Base-by-base conservation (phyloP, 2,113 vertebrate species). In the Thalassoma bifasciatum region DNA sequence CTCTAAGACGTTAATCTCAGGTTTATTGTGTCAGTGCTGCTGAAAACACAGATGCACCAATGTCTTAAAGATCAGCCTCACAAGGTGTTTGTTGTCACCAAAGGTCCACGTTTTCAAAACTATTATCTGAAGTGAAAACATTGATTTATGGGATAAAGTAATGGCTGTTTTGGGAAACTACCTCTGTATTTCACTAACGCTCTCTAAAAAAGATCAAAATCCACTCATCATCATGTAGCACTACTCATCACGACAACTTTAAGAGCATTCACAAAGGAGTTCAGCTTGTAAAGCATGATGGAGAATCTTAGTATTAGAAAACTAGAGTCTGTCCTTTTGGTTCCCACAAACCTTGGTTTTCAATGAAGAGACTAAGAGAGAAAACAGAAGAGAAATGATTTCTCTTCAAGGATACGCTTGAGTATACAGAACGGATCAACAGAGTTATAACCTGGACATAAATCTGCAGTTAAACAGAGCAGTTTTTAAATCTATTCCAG, bases 101-200 rank as follows among this genome's bases (percentile, higher is more conserved):
- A 3, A 46, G 44, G 19, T 46, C 44, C 44, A 34, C 19, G 51
- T 47, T 69, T 60, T 64, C 10, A 58, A 72, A 53, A 21, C 13
- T 38, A 52, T 69, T 13, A 53, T 53, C 26, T 21, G 10, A 51
- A n/a, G 64, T 63, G 23, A 77, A 65, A 59, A 78, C 47, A 52
- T 5, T 61, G 38, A 73, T 73, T 62, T 8, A 30, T 56, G 19
- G 24, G 23, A 66, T 42, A 38, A 34, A 13, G 17, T 46, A 19
- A 46, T 46, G 44, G 44, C 17, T 17, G 3, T 14, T 16, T 46
- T 17, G 44, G 16, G 44, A 8, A 46, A 40, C 36, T 46, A 22
- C 7, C 21, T 10, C 40, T 37, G 50, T 34, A 7, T 50, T 22
- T 40, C 22, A 23, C 5, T 24, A 9, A 5, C 16, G 56, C 17